Evolutionary conservation across 2,797 vertebrate genomes (phyloP).

Genomic region (Orientallactaga sibirica): DNA sequence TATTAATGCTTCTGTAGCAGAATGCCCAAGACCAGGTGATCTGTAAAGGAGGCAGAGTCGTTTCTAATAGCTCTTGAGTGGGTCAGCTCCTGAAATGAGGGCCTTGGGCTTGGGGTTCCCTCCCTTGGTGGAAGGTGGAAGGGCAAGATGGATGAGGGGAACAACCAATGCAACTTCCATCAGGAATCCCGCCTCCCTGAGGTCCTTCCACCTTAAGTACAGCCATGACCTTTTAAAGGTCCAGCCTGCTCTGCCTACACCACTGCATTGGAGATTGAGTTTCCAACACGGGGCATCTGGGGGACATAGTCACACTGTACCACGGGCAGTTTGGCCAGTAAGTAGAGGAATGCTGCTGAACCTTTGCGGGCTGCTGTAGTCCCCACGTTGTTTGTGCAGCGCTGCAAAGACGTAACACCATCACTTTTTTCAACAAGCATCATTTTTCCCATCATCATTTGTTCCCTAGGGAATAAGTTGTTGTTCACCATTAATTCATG

Average conservation of each 20-base stretch:
- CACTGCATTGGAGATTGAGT: neutral
- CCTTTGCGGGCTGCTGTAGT: neutral
- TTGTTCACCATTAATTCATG: neutral
- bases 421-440: neutral
- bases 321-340: conserved; percentile 17
- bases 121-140: neutral
- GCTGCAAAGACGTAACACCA: neutral
- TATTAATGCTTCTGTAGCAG: neutral
- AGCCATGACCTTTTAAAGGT: neutral
- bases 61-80: neutral
- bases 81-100: neutral
- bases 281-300: neutral
- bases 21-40: neutral
- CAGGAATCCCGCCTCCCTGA: too few relatives aligned
- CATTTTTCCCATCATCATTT: neutral
- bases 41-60: neutral
- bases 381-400: neutral
- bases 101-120: neutral
- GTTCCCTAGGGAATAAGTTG: neutral
- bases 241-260: neutral
- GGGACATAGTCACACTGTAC: too few relatives aligned
- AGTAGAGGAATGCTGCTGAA: too few relatives aligned
- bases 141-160: neutral
- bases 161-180: neutral
- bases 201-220: neutral